Evolutionary conservation across 2,113 vertebrate genomes (phyloP), one percentile per base, ranked within the genome.

Genomic region (Zosterops pallidus): DNA sequence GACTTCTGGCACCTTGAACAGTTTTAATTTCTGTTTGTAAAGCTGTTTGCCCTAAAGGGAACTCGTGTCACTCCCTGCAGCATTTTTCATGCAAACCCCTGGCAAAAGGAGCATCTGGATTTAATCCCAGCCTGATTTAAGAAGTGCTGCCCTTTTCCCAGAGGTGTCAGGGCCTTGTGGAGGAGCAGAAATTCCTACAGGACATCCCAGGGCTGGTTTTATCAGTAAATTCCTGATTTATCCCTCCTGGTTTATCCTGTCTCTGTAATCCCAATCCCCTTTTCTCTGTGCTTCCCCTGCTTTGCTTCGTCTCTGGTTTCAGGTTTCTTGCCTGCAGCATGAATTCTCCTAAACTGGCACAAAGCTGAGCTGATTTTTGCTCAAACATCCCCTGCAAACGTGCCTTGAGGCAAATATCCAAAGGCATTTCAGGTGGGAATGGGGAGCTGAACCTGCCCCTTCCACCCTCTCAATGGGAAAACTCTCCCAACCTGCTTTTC

Each of bases 31-130:
- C 44, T 52, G 17, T 37, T 50, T 41, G 14, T 22, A 11, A 31
- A 72, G 20, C 7, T 31, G 2, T 31, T 83, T 31, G 5, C 14
- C 53, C 23, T 19, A 1, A 41, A 25, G 42, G n/a, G 31, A 14
- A 2, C 46, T 15, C 26, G 0, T 0, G 0, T 37, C 37, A 7
- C 21, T 59, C 49, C 21, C 4, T 22, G 75, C 31, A 68, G 62
- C 13, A 1, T 33, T 76, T 42, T 6, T 29, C 9, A 1, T 2
- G 28, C 53, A 28, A 26, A 14, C 29, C 22, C 53, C 21, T 35
- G 33, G 68, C 28, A 5, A 6, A n/a, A n/a, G 33, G 25, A 55
- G 12, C 33, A 3, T 9, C 26, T 22, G 24, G 76, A 14, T 60
- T 50, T 11, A 15, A 41, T n/a, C 19, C 16, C 67, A 31, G 9